phyloP scores from a whole-genome alignment of 1,140 invertebrate genomes.

The Drosophila orena region DNA sequence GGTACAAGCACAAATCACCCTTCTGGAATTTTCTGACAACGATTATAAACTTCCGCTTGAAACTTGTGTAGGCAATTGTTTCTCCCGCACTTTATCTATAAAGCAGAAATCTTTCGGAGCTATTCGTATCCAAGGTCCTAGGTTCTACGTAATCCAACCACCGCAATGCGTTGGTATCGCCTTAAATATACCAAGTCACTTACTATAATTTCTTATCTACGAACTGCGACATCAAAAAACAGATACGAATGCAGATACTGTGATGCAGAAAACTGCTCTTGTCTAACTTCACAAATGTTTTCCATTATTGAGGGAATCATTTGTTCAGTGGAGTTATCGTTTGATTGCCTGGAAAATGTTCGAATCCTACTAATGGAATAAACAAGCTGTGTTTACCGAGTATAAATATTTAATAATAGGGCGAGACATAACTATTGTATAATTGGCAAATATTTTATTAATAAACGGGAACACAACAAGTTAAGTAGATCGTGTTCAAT shows the following conservation, averaged over 20 bases:
- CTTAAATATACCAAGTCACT: not conserved
- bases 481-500: not conserved
- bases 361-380: not conserved
- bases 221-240: not conserved
- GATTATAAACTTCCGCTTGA: slow-evolving; percentile 38
- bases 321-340: slow-evolving; percentile 16
- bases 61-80: slow-evolving; percentile 18
- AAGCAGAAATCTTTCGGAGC: slow-evolving; percentile 47
- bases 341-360: not conserved
- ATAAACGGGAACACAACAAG: not conserved
- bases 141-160: slow-evolving; percentile 15
- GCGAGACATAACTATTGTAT: not conserved
- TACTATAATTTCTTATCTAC: slow-evolving; percentile 14
- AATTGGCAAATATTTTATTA: slow-evolving; percentile 3
- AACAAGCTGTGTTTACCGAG: slow-evolving; percentile 2
- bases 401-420: slow-evolving; percentile 8
- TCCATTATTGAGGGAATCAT: slow-evolving; percentile 7
- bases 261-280: no score
- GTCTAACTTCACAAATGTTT: slow-evolving; percentile 6
- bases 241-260: not conserved
- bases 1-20: no score
- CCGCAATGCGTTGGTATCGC: slow-evolving; percentile 37
- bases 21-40: no score
- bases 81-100: slow-evolving; percentile 34
- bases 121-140: slow-evolving; percentile 35